Base-by-base conservation (phyloP, 64 coral and sea anemone genomes). In the Montipora capricornis region DNA sequence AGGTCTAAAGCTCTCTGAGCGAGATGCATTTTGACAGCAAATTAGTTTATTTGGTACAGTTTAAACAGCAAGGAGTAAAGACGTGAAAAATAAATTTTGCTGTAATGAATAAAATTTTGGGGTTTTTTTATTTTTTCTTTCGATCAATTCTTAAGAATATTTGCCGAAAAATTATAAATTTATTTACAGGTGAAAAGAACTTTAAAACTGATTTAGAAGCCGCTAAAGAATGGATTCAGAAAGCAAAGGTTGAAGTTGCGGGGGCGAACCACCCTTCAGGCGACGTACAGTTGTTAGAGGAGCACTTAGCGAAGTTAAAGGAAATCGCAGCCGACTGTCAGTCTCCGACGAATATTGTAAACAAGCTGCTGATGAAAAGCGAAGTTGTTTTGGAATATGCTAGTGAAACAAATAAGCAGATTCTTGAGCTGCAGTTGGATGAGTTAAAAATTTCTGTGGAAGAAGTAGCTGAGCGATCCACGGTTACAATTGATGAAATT, bases 191-290 rank as follows among this genome's bases (percentile, higher is more conserved):
- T 64, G 10, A 55, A 10, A 3, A 64, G 61, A 73, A 84, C 12
- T 92, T 84, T 64, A 53, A 37, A 12, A 58, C 76, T 49, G 11
- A 77, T 5, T 74, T 61, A n/a, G 50, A 92, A 17, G 44, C 49
- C 29, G 55, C 80, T 60, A 83, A 29, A 8, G 52, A 92, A 50
- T 92, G 90, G 90, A 47, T 92, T 20, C 49, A 53, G 3, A 60
- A 86, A 49, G 58, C 74, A 17, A 76, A 77, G 12, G 58, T 68
- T 2, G 79, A 92, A 66, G 55, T 86, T 85, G 37, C 47, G 19
- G 20, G 15, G 2, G 5, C 37, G 68, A 29, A 84, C 26, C 2
- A n/a, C 16, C 26, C 67, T 10, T 49, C 66, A 11, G 66, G 17
- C 9, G 82, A 86, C 47, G 5, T 71, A 20, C 2, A 46, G 0